A percentile compares a stretch with the other conserved stretches of the same genome.
phyloP scores from a whole-genome alignment of 2,113 vertebrate genomes.

The Puma concolor region DNA sequence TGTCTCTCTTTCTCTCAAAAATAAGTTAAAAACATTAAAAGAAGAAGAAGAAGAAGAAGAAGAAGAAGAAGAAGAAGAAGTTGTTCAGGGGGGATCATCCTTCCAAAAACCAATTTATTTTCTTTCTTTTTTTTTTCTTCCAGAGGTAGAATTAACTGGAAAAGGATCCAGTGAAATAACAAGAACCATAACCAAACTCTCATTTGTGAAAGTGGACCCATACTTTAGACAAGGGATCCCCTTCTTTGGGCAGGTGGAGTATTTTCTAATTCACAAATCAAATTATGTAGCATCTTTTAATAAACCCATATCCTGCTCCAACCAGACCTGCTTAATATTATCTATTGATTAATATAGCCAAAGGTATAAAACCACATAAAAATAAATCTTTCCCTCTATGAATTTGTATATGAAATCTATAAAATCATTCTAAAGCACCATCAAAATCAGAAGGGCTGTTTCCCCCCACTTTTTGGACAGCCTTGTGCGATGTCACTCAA shows the following conservation, averaged over 20 bases:
- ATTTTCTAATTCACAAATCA: conserved; percentile 5
- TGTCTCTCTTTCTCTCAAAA: no score
- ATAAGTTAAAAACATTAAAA: no score
- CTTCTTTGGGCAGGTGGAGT: conserved; percentile 82
- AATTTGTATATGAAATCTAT: background rate
- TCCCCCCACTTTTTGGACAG: background rate
- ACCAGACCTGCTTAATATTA: background rate
- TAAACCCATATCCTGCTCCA: background rate
- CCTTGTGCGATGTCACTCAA: background rate
- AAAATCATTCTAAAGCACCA: background rate
- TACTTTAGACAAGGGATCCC: conserved; percentile 85
- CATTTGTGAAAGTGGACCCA: conserved; percentile 82
- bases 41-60: no score
- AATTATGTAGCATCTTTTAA: background rate
- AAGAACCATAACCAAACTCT: conserved; percentile 77
- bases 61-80: no score
- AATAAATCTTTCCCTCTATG: background rate
- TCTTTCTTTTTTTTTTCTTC: conserved; percentile 38
- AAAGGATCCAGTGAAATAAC: conserved; percentile 78
- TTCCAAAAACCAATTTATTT: background rate
- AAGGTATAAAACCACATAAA: background rate
- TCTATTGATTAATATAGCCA: background rate
- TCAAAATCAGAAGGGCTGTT: background rate
- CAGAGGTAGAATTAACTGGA: conserved; percentile 82
- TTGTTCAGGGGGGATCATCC: background rate